phyloP scores from a whole-genome alignment of 2,113 vertebrate species.

The Perognathus longimembris region DNA sequence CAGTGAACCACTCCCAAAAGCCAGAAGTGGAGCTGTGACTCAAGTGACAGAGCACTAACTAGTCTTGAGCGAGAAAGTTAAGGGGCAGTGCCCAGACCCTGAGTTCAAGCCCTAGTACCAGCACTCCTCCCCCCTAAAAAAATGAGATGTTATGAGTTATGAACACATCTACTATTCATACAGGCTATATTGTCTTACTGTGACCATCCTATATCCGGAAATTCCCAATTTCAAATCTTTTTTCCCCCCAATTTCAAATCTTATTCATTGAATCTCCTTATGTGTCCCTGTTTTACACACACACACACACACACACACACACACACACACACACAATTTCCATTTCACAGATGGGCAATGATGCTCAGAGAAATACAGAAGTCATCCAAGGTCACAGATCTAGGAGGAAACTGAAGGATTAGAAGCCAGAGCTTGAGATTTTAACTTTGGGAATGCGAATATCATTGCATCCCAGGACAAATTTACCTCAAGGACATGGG shows the following conservation, averaged over 20 bases:
- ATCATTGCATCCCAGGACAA: not conserved
- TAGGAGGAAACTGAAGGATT: not conserved
- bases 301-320: not conserved
- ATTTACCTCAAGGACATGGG: rapidly evolving
- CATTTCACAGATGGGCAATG: not conserved
- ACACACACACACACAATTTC: not conserved
- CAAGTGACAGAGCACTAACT: too few species aligned
- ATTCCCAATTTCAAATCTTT: not conserved
- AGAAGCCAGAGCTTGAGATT: not conserved
- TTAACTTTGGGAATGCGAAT: not conserved
- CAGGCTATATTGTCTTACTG: not conserved
- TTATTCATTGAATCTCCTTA: not conserved
- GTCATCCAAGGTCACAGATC: not conserved
- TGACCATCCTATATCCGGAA: not conserved
- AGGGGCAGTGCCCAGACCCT: too few species aligned
- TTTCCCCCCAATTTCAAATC: too few species aligned
- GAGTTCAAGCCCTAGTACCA: too few species aligned
- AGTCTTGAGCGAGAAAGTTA: too few species aligned
- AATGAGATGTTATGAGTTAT: not conserved
- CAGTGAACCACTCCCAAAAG: too few species aligned
- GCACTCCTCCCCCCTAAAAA: too few species aligned
- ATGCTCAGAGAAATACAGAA: not conserved
- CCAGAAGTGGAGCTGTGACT: too few species aligned
- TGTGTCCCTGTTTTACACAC: not conserved
- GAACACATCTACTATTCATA: not conserved